Evolutionary conservation across 2,888 invertebrate genomes (phyloP).

Genomic region (Heliconius aoede): DNA sequence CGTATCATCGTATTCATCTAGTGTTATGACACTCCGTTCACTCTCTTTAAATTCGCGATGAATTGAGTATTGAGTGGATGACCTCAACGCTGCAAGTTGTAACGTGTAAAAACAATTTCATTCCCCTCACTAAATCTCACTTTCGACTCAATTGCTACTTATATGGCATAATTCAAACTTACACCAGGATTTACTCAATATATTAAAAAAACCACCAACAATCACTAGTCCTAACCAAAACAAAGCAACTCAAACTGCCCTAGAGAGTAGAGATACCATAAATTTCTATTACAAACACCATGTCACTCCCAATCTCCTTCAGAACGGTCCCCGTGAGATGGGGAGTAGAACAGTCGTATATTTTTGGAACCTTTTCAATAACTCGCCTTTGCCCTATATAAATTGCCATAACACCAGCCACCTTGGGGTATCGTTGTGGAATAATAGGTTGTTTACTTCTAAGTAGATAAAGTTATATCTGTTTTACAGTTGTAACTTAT

Average conservation of each 20-base stretch:
- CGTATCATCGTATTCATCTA: neutral
- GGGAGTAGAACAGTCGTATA: constrained; percentile 56
- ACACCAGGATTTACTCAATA: neutral
- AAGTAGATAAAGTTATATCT: neutral
- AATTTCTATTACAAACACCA: constrained; percentile 45
- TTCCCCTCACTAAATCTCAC: too few species aligned
- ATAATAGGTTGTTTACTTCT: constrained; percentile 21
- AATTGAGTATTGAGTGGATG: neutral
- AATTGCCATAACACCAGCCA: constrained; percentile 54
- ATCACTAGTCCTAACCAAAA: neutral
- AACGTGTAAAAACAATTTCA: too few species aligned
- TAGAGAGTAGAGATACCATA: constrained; percentile 29
- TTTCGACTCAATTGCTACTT: neutral
- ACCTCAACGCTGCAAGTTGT: neutral
- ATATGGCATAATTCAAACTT: neutral
- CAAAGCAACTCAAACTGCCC: neutral
- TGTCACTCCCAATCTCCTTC: constrained; percentile 55
- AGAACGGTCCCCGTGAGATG: constrained; percentile 59
- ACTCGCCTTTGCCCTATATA: constrained; percentile 57
- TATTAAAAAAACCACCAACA: neutral
- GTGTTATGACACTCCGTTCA: neutral
- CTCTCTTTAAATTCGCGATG: too few species aligned
- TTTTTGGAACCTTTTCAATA: constrained; percentile 59
- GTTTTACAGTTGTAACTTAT: neutral
- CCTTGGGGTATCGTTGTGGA: constrained; percentile 47